phyloP scores from a whole-genome alignment of 2,797 vertebrate species.

The Phaenicophaeus curvirostris region DNA sequence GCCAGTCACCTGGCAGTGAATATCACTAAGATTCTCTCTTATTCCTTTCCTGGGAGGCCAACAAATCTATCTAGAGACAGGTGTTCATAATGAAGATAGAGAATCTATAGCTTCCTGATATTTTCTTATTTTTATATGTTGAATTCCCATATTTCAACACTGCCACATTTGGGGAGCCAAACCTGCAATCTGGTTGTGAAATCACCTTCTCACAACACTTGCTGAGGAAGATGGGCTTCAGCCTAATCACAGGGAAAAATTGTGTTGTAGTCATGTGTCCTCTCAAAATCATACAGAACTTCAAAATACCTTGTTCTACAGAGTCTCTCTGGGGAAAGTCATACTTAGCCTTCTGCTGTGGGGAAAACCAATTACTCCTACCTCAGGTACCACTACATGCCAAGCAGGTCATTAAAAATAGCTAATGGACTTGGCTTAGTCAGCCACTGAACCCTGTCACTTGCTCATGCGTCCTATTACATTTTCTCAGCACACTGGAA shows the following conservation, averaged over 20 bases:
- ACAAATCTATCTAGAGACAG: neutral
- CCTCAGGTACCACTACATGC: neutral
- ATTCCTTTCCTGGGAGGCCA: neutral
- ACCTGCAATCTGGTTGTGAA: neutral
- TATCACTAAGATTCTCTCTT: neutral
- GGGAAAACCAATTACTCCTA: neutral
- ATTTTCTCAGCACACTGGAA: neutral
- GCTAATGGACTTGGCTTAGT: neutral
- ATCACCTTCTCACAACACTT: neutral
- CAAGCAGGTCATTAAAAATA: slow-evolving; percentile 6
- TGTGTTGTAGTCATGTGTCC: neutral
- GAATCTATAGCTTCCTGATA: neutral
- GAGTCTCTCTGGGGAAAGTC: neutral
- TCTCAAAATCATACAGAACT: neutral
- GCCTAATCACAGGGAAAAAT: neutral
- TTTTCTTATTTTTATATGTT: neutral
- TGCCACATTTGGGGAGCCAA: neutral
- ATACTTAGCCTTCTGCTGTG: neutral
- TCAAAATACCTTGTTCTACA: neutral
- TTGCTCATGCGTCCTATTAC: neutral
- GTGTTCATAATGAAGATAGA: neutral
- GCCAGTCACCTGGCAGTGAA: neutral
- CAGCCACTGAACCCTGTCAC: neutral
- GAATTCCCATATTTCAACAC: neutral
- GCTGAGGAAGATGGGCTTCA: neutral